Evolutionary conservation across 2,113 vertebrate genomes (phyloP), one percentile per base, ranked within the genome.

Genomic region (Hemiprocne comata): DNA sequence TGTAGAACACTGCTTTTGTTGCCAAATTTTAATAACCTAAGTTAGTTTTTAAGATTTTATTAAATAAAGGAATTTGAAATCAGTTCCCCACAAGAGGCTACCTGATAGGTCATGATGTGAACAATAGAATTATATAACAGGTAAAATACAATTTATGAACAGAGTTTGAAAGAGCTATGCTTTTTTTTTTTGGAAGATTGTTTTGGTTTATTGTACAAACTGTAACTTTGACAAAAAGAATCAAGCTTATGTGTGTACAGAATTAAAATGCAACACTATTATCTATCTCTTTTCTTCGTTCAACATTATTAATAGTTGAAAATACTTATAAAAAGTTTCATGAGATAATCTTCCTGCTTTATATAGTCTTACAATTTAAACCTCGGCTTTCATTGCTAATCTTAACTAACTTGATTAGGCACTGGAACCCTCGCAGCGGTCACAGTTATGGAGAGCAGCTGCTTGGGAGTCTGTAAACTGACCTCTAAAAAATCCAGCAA

Each of bases 11-110:
- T 75, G 48, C 34, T 95, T 96, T 91, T 86, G 51, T 44, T 85
- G 40, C 61, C 8, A 13, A 48, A 76, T 94, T 93, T 72, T 75
- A 70, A 81, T 51, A 36, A 29, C 10, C 9, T n/a, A 75, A 62
- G 5, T 23, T 79, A 65, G 62, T 44, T 96, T 91, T 86, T 48
- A 76, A 69, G 72, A 89, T 91, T 90, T 38, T 87, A 51, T 74
- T 85, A 94, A 96, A 93, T 36, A 94, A 78, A 89, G n/a, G 13
- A 83, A 55, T 93, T 95, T 48, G 92, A 64, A 87, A 85, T 76
- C 89, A 90, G 62, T 25, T 91, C 54, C 16, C 95, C 60, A 92
- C 7, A 80, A 44, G 34, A 83, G 54, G 89, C 61, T 93, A 86
- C 24, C 61, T 54, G 57, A 62, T 34, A 81, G 67, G 62, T 72